Evolutionary conservation across 2,888 invertebrate species (phyloP), one percentile per base, ranked within the genome.

Genomic region (Dorcus parallelipipedus): DNA sequence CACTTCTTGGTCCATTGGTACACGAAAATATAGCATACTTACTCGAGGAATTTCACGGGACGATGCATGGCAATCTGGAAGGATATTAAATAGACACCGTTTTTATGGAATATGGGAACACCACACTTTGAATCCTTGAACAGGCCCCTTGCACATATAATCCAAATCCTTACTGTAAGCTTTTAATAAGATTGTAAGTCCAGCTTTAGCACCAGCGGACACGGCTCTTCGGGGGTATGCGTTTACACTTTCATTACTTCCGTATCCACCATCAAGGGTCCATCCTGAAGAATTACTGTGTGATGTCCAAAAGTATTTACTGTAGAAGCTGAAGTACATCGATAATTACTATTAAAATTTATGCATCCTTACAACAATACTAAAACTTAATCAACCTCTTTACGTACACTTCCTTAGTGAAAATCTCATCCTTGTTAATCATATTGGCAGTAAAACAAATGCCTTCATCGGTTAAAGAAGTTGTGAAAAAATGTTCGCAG

Each of bases 401-500:
- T 61, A 68, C 74, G 72, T 76, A 83, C 84, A 82, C 81, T 54
- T 83, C 80, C 20, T 78, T 67, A 52, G 82, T 79, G 64, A 84
- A 86, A 26, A 88, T 76, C 64, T 86, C 83, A 0, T 79, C 76
- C 2, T 82, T 78, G 48, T 82, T 82, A 54, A 89, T 72, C 49
- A 85, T 84, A 66, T 89, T 89, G 67, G 88, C 89, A 2, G 87
- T 86, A 62, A 84, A 88, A 68, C 89, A 89, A 5, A 86, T 77
- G 0, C 89, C 89, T 72, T 89, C 89, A 65, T 88, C 88, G 0
- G 89, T 89, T 48, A 88, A 65, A 54, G 86, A 82, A 2, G 86
- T 84, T 0, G 79, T 81, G 69, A 89, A 88, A 2, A 86, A 39
- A 3, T 59, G 17, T 1, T 50, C 23, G 41, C 63, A 64, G 17